Conservation (phyloP, 2,797 vertebrate species). For the Rachycentron canadum region DNA sequence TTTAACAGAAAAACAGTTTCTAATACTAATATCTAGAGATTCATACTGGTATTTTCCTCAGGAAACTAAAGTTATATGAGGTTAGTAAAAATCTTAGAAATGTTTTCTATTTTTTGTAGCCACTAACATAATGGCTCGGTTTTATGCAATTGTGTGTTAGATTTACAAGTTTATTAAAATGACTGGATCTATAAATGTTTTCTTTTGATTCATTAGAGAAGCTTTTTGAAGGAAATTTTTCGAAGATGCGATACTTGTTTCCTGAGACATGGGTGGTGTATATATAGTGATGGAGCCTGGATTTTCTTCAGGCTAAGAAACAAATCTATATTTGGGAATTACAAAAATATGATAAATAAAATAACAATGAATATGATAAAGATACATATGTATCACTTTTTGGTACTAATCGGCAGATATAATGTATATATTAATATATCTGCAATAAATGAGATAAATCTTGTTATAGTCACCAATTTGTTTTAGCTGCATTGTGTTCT, state of each 20-base stretch:
- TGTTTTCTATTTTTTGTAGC: not conserved
- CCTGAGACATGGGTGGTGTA: too few species aligned
- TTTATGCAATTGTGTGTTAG: not conserved
- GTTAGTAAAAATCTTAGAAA: constrained; percentile 5
- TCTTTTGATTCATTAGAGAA: not conserved
- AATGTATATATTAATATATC: not conserved
- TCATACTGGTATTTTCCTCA: not conserved
- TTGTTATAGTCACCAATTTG: not conserved
- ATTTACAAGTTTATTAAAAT: not conserved
- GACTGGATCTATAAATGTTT: not conserved
- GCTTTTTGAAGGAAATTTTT: not conserved
- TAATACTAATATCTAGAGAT: not conserved
- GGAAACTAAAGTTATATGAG: not conserved
- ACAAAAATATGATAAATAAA: too few species aligned
- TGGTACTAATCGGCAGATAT: not conserved
- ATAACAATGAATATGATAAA: not conserved
- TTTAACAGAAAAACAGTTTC: not conserved
- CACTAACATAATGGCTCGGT: not conserved
- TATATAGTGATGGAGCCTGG: not conserved
- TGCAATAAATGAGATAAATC: not conserved
- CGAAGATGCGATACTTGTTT: not conserved
- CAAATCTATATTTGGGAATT: not conserved
- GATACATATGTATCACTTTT: too few species aligned
- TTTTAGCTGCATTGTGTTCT: not conserved
- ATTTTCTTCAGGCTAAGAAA: not conserved